Conservation (phyloP, 2,888 invertebrate species). For the Minunthozetes semirufus region DNA sequence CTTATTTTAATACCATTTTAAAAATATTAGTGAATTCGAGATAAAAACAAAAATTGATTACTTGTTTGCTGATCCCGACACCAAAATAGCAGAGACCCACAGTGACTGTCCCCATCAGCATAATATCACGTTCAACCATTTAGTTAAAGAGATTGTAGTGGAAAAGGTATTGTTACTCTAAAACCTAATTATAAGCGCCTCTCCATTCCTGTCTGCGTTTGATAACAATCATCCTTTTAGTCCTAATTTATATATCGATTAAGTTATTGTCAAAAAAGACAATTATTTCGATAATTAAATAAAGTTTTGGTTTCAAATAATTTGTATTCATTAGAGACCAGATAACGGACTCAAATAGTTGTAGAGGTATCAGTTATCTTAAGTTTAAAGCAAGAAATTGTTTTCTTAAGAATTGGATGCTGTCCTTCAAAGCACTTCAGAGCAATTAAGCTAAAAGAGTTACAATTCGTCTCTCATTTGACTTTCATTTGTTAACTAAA, state of each 20-base stretch:
- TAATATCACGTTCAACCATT: neutral
- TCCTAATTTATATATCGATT: neutral
- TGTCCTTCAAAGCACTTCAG: neutral
- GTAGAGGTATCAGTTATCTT: neutral
- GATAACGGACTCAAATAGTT: neutral
- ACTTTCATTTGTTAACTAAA: neutral
- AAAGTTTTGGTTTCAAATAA: neutral
- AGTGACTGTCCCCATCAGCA: conserved; percentile 16
- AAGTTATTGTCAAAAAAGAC: neutral
- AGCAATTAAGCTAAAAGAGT: neutral
- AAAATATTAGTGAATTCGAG: conserved; percentile 4
- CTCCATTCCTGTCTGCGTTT: neutral
- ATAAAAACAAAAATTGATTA: conserved; percentile 10
- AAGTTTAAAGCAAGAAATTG: neutral
- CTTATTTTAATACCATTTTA: neutral
- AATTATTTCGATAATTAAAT: neutral
- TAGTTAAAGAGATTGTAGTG: neutral
- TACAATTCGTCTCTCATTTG: too few species aligned
- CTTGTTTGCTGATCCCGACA: conserved; percentile 2
- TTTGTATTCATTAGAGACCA: too few species aligned
- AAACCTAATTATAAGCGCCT: neutral
- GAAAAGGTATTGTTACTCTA: conserved; percentile 3
- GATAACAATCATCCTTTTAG: neutral
- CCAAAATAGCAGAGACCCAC: neutral
- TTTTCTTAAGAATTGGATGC: neutral